Base-by-base conservation (phyloP, 2,888 invertebrate species). In the Pediacus dermestoides region DNA sequence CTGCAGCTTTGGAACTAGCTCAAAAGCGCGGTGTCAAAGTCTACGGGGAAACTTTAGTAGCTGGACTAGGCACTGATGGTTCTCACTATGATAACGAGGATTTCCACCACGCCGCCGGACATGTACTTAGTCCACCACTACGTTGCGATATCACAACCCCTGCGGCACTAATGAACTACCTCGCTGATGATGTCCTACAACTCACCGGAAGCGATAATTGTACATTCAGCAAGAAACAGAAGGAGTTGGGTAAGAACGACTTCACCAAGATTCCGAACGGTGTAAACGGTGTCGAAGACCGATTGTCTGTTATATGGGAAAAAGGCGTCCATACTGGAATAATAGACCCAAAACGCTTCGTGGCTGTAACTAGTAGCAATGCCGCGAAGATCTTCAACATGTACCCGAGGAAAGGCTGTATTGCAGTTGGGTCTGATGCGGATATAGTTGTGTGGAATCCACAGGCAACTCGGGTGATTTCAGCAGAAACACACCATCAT, bases 401-500 rank as follows among this genome's bases (percentile, higher is more conserved):
- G 52, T 95, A 88, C 72, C 95, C 95, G 0, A 78, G 77, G 61
- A 95, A 95, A 77, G 95, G 95, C 2, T 79, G 86, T 41, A 83
- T 96, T 55, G 88, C 82, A 1, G 80, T 82, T 16, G 89, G 88
- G 46, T 87, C 90, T 4, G 95, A 96, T 74, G 95, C 94, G 1
- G 95, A 96, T 68, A 74, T 96, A 39, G 86, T 95, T 2, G 76
- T 96, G 39, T 96, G 94, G 95, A 87, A 96, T 73, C 88, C 91
- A 2, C 73, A 81, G 34, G 80, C 79, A 21, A 84, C 83, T 35
- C 74, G 87, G 36, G 85, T 80, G 51, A 93, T 96, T 63, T 88
- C 91, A 8, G 89, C 90, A 1, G 77, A 85, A 50, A 84, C 83
- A 0, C 95, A 96, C 67, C 82, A 86, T 48, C 92, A 92, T 42